These are phyloP conservation scores for Myopa testacea DNA, from an alignment of 2,888 invertebrate genomes.

Conservation along the genomic window DNA sequence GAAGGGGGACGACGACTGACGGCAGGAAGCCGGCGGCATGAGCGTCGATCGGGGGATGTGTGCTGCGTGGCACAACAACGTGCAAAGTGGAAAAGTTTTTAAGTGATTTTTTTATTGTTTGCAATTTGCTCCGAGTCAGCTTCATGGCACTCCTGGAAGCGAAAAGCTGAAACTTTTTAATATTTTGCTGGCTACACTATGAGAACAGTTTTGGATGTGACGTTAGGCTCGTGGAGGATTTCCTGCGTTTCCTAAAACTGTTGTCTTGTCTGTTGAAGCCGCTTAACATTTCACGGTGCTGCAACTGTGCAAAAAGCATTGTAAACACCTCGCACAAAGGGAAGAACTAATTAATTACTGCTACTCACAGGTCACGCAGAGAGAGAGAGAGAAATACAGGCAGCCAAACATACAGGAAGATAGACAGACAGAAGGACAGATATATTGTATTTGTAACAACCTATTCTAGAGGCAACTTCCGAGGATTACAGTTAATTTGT, in stretches of 20 bases:
- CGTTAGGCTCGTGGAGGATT: no score
- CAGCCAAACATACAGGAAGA: conserved; percentile 34
- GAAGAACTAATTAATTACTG: conserved; percentile 36
- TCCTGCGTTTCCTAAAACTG: no score
- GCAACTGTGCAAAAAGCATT: no score
- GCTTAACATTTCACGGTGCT: no score
- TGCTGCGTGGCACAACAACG: conserved; percentile 10
- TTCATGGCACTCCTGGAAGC: background rate
- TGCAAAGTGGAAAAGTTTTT: conserved; percentile 37
- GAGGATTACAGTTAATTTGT: no score
- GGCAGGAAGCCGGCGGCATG: background rate
- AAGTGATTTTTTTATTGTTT: conserved; percentile 33
- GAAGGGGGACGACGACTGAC: background rate
- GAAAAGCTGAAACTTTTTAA: background rate
- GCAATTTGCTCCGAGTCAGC: conserved; percentile 23
- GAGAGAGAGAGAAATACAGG: background rate
- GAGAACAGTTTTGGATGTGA: no score
- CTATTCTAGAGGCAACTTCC: no score
- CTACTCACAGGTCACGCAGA: conserved; percentile 5
- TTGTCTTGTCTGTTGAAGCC: no score
- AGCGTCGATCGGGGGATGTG: background rate
- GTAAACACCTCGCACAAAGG: no score
- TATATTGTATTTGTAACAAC: no score
- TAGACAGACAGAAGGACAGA: conserved; percentile 16
- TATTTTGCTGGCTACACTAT: background rate